phyloP scores from a whole-genome alignment of 2,113 vertebrate species.

The Pedionomus torquatus region DNA sequence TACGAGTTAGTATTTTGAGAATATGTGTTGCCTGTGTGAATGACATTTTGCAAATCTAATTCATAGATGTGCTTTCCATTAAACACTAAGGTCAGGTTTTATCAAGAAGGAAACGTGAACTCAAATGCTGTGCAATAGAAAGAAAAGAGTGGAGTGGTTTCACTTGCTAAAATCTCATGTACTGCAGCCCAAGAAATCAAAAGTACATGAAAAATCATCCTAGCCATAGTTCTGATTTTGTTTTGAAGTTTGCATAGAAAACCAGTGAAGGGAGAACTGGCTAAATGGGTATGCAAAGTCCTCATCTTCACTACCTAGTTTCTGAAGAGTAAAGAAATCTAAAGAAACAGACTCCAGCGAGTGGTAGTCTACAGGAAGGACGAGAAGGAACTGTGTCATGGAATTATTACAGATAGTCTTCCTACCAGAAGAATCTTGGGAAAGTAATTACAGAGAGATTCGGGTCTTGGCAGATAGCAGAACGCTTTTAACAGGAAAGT shows the following conservation, averaged over 20 bases:
- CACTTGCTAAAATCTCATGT: neutral
- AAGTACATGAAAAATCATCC: neutral
- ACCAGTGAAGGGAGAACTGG: neutral
- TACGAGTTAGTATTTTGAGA: neutral
- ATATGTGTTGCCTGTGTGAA: neutral
- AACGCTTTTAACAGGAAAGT: neutral
- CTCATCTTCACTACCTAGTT: neutral
- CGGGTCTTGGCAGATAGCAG: neutral
- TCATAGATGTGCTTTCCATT: neutral
- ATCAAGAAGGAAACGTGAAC: neutral
- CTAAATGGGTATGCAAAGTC: neutral
- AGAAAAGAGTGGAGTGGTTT: neutral
- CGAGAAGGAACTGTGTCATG: neutral
- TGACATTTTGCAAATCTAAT: neutral
- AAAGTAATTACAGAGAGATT: constrained; percentile 45
- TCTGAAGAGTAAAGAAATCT: neutral
- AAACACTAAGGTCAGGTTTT: neutral
- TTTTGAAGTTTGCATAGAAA: neutral
- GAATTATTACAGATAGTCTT: neutral
- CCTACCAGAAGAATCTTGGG: neutral
- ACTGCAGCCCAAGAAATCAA: neutral
- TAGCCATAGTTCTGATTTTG: neutral
- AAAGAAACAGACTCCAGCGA: neutral
- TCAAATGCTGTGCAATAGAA: neutral
- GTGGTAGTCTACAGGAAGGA: neutral